Evolutionary conservation across 2,888 invertebrate genomes (phyloP), one percentile per base, ranked within the genome.

Genomic region (Aporophyla nigra): DNA sequence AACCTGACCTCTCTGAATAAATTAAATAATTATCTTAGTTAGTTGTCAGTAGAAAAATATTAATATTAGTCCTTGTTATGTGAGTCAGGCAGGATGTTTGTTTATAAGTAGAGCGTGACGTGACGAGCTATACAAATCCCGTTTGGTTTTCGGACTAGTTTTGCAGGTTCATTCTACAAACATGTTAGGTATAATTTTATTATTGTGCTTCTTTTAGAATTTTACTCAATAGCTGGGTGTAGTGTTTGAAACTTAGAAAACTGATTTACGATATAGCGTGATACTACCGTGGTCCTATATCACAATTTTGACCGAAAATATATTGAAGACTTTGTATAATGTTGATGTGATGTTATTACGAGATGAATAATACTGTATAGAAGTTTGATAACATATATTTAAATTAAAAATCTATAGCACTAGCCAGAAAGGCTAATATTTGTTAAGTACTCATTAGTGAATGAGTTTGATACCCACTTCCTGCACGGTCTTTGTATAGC

Each of bases 81-180:
- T 67, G 73, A 85, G 59, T 76, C 86, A 68, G 46, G 61, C 63
- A 85, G 83, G 77, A 83, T 73, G 86, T 72, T 83, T 83, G 73
- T 73, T 76, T 73, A 27, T 73, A 76, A 12, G 70, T 85, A 74
- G 83, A 82, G 76, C 73, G 83, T 82, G 83, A 82, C 86, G 77
- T 68, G 82, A 82, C 76, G 73, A 71, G 59, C 62, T 70, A 51
- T 59, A 85, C 72, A 69, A 77, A 82, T 83, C 78, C 83, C 83
- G 78, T 83, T 83, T 74, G 71, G 40, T 74, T 85, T 83, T 82
- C 67, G 61, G 86, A 83, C 83, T 71, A 74, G 86, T 86, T 83
- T 62, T 66, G 61, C 59, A 51, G 70, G 75, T 59, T 73, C 58
- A 51, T 61, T 63, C 62, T 67, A 67, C 19, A 24, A 79, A 82